Evolutionary conservation across 2,888 invertebrate genomes (phyloP), one percentile per base, ranked within the genome.

Genomic region (Drosophila picticornis): DNA sequence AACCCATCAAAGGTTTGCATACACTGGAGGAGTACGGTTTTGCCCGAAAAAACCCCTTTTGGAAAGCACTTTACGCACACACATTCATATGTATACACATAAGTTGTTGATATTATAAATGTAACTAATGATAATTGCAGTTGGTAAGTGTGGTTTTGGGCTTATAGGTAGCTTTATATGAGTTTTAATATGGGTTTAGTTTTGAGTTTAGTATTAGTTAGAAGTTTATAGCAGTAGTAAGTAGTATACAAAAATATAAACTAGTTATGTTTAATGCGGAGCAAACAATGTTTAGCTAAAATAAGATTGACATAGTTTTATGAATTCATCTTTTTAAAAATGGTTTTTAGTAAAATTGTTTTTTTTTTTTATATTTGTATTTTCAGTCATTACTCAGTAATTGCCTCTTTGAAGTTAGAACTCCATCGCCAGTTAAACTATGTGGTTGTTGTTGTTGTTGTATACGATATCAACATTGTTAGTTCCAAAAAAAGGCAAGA

Each of bases 351-450:
- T 78, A 71, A 65, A 65, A 61, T 66, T 75, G 52, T 59, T 48
- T 50, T 61, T 53, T n/a, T 70, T 66, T 43, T 62, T 58, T 75
- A 66, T 84, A 80, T 80, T 83, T 84, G 81, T 79, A 74, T 87
- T 84, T 84, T 81, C 88, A 89, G 87, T 88, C 87, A 93, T 93
- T 93, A 93, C 93, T 93, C 95, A 95, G 96, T 96, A 95, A 97
- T 97, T 95, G 97, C 97, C 95, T 98, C 97, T 96, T 96, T 97
- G 97, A 98, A 98, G 97, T 97, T 96, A 95, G 97, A 96, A 96
- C 97, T 98, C 96, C 97, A 96, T 96, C 97, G 97, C 98, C 98
- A 98, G 96, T 97, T 97, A 95, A 96, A 97, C 97, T 97, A 92
- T 89, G 82, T 86, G 77, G 83, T 81, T 76, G 81, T 86, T 62